Conservation (phyloP, 2,888 invertebrate species). For the Phengaris arion region DNA sequence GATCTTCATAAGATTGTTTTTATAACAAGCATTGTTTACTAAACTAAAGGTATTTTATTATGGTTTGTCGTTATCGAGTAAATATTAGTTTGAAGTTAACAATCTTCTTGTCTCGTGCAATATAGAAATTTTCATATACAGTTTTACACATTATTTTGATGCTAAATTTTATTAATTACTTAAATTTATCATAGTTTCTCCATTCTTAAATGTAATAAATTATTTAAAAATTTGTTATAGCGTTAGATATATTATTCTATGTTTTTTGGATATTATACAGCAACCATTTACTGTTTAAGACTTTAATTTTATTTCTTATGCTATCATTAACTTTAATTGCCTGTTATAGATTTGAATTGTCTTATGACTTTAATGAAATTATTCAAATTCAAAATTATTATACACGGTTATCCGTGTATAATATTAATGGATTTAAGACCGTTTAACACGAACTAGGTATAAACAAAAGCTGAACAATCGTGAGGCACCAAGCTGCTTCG, state of each 20-base stretch:
- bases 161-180: too few species aligned
- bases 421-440: constrained; percentile 50
- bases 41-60: constrained; percentile 21
- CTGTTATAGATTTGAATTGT: background rate
- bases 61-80: background rate
- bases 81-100: background rate
- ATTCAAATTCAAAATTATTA: too few species aligned
- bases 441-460: constrained; percentile 45
- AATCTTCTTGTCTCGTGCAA: background rate
- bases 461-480: constrained; percentile 68
- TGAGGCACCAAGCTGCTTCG: constrained; percentile 77
- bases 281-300: too few species aligned
- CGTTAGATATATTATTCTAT: background rate
- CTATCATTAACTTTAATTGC: background rate
- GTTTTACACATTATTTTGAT: too few species aligned
- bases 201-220: too few species aligned
- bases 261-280: too few species aligned
- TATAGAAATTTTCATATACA: background rate
- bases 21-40: constrained; percentile 36
- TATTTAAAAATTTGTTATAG: too few species aligned
- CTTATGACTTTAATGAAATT: too few species aligned
- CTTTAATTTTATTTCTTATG: too few species aligned
- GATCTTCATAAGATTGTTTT: constrained; percentile 50
- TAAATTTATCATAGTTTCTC: too few species aligned
- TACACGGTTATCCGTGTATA: constrained; percentile 4